Evolutionary conservation across 2,888 invertebrate genomes (phyloP), one percentile per base, ranked within the genome.

Genomic region (Lithophane semibrunnea): DNA sequence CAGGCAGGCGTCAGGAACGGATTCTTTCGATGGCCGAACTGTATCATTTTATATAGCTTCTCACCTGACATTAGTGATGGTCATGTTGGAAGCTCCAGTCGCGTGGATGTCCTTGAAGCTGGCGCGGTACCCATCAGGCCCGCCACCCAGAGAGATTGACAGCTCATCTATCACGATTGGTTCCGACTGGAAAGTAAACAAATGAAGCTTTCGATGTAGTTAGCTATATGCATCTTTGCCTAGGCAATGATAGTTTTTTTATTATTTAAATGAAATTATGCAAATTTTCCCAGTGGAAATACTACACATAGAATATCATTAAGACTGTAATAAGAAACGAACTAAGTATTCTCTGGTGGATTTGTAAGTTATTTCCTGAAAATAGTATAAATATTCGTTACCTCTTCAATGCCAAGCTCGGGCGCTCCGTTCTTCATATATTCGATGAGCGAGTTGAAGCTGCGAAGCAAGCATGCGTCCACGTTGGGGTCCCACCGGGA

Each of bases 121-220:
- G 2, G 98, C 98, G 69, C 98, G 97, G 95, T 98, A 98, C 0
- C 98, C 98, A 91, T 98, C 98, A 0, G 98, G 98, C 0, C 98
- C 98, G 47, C 97, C 97, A 65, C 98, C 98, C 82, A 98, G 94
- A 0, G 98, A 97, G 83, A 98, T 98, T 56, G 98, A 98, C 78
- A 98, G 97, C 93, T 98, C 98, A 92, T 98, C 98, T 76, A 98
- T 98, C n/a, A 98, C 94, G 76, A 98, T 98, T 0, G 98, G 98
- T 90, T 98, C 98, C 7, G 98, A 97, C 97, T 97, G 94, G 3
- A 94, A 94, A 81, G 5, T n/a, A 0, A 44, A 56, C 13, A 52
- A 37, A 24, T 21, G n/a, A 21, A 58, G 63, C 52, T 58, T 76
- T 82, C 24, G 49, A 76, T 37, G 0, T 4, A 61, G 29, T 44